These are phyloP conservation scores for Lamprotornis superbus DNA, from an alignment of 2,113 vertebrate species.

Conservation along the genomic window DNA sequence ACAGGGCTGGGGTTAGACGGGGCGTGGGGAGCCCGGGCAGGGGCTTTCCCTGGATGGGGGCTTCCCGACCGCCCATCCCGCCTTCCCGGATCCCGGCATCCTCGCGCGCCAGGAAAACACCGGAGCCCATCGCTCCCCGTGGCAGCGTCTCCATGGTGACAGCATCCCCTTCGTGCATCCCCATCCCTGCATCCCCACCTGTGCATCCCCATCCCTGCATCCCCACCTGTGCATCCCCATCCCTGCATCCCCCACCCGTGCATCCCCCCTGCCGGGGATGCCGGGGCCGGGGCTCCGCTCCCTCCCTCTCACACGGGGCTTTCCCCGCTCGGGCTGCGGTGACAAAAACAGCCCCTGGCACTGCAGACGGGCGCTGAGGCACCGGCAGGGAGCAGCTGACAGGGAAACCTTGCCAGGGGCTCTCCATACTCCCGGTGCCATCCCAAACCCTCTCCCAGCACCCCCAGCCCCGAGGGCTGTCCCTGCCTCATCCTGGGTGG, in stretches of 20 bases:
- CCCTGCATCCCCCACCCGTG: not conserved
- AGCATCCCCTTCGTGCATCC: not conserved
- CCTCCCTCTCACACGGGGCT: not conserved
- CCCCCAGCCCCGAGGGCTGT: not conserved
- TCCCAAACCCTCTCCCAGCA: not conserved
- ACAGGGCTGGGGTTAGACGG: not conserved
- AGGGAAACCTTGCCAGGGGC: not conserved
- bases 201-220: too few relatives aligned
- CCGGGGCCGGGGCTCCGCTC: not conserved
- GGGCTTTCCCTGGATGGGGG: not conserved
- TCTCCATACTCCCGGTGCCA: rapidly evolving
- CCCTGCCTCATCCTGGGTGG: rapidly evolving
- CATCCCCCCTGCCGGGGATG: not conserved
- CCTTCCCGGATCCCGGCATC: not conserved
- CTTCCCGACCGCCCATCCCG: not conserved
- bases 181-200: not conserved
- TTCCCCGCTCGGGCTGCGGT: not conserved
- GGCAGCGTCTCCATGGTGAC: constrained; percentile 43
- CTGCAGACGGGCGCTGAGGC: not conserved
- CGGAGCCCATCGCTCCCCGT: not conserved
- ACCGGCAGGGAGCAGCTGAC: not conserved
- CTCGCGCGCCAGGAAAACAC: not conserved
- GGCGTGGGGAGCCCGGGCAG: not conserved
- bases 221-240: too few relatives aligned
- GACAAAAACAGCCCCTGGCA: not conserved